These are phyloP conservation scores for Protodeltote pygarga DNA, from an alignment of 2,888 invertebrate species.

Conservation along the genomic window DNA sequence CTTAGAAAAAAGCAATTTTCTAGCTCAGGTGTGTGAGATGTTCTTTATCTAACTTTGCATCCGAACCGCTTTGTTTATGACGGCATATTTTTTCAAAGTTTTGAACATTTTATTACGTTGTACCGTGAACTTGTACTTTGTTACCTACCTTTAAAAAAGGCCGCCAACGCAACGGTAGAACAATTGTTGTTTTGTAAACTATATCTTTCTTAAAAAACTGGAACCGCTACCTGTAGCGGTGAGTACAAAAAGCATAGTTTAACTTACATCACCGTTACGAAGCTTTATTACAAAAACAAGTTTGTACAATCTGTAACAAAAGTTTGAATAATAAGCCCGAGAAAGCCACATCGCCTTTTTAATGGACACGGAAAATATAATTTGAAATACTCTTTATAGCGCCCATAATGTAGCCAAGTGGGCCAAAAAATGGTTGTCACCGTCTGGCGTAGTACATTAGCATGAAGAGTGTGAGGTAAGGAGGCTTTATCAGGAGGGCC, in stretches of 20 bases:
- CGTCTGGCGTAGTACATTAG: constrained; percentile 86
- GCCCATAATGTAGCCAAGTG: constrained; percentile 85
- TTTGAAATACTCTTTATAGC: constrained; percentile 86
- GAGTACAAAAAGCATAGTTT: constrained; percentile 50
- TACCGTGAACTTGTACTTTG: constrained; percentile 74
- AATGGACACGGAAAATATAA: constrained; percentile 85
- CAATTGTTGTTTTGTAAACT: constrained; percentile 77
- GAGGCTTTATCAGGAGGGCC: constrained; percentile 86
- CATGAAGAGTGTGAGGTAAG: constrained; percentile 85
- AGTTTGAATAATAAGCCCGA: constrained; percentile 69
- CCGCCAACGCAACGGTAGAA: constrained; percentile 67
- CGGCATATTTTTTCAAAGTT: constrained; percentile 84
- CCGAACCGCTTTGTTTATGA: constrained; percentile 85
- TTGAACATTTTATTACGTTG: constrained; percentile 84
- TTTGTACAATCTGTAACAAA: constrained; percentile 57
- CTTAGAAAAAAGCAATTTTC: constrained; percentile 87
- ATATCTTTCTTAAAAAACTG: constrained; percentile 60
- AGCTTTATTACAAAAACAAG: constrained; percentile 43
- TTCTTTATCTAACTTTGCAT: constrained; percentile 87
- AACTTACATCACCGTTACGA: constrained; percentile 44
- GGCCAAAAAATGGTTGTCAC: constrained; percentile 87
- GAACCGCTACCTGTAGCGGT: constrained; percentile 72
- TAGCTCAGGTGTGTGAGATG: constrained; percentile 87
- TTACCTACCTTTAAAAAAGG: constrained; percentile 66
- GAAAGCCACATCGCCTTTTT: constrained; percentile 79